A percentile compares a stretch with the other conserved stretches of the same genome.
Conservation (phyloP, 2,888 invertebrate genomes). For the Dynastes tityus region DNA sequence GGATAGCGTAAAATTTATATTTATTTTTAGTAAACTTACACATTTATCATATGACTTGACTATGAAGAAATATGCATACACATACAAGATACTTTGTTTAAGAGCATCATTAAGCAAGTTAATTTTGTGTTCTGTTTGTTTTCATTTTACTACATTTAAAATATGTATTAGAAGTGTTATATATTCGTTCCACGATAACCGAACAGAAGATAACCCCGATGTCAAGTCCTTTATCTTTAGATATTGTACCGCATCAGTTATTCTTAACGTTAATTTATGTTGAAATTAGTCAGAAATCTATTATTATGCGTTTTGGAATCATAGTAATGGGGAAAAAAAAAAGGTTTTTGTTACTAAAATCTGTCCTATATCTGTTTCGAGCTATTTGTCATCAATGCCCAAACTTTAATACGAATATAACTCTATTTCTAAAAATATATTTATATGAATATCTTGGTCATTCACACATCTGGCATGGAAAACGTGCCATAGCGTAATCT, state of each 20-base stretch:
- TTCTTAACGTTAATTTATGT: constrained; percentile 3
- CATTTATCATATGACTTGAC: background rate
- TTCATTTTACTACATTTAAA: background rate
- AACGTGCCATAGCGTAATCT: background rate
- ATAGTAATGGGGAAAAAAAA: background rate
- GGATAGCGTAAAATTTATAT: no score
- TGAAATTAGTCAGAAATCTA: constrained; percentile 21
- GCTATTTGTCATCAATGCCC: background rate
- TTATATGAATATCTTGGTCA: constrained; percentile 10
- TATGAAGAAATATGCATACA: background rate
- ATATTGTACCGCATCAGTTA: background rate
- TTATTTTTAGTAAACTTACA: background rate
- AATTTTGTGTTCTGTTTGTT: background rate
- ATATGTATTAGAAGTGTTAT: constrained; percentile 15
- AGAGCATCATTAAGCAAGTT: background rate
- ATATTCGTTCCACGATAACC: constrained; percentile 9
- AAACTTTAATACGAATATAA: constrained; percentile 24
- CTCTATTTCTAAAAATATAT: constrained; percentile 24
- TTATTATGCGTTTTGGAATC: background rate
- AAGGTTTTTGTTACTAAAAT: background rate
- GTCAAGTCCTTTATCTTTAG: background rate
- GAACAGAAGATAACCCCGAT: constrained; percentile 11
- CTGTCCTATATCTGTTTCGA: background rate
- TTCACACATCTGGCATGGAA: constrained; percentile 32
- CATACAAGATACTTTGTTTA: background rate